Conservation (phyloP, 2,113 vertebrate species). For the Zapus hudsonius region DNA sequence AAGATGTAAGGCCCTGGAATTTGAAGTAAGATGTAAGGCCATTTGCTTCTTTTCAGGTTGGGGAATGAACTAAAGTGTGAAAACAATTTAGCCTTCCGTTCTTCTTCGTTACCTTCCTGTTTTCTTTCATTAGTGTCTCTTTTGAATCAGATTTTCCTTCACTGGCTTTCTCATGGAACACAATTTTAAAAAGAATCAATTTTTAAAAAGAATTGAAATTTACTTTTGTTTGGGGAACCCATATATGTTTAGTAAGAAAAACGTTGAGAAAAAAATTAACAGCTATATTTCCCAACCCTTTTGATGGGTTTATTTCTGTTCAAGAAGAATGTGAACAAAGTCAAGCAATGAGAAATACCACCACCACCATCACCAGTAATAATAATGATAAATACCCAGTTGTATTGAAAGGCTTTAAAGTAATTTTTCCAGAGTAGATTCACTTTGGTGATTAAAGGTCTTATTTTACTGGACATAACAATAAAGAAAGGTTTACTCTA, state of each 20-base stretch:
- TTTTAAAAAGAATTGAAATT: too few species aligned
- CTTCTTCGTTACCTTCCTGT: not conserved
- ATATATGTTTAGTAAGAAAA: not conserved
- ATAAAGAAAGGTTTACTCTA: not conserved
- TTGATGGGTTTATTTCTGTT: not conserved
- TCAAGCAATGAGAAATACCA: not conserved
- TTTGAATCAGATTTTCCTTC: not conserved
- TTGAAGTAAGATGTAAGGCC: not conserved
- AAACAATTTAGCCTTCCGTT: not conserved
- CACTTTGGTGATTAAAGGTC: not conserved
- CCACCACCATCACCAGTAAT: not conserved
- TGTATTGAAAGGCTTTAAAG: not conserved
- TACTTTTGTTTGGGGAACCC: not conserved
- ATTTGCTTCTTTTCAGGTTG: not conserved
- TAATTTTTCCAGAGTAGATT: not conserved
- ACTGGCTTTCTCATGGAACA: not conserved
- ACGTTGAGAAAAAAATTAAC: not conserved
- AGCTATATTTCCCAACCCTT: not conserved
- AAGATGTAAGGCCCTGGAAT: too few species aligned
- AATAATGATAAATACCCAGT: too few species aligned
- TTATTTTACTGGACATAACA: not conserved
- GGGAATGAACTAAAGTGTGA: not conserved
- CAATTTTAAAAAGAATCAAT: constrained; percentile 23
- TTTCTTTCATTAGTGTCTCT: constrained; percentile 29
- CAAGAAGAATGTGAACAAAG: not conserved